Base-by-base conservation (phyloP, 2,888 invertebrate species). In the Auanema freiburgensis region DNA sequence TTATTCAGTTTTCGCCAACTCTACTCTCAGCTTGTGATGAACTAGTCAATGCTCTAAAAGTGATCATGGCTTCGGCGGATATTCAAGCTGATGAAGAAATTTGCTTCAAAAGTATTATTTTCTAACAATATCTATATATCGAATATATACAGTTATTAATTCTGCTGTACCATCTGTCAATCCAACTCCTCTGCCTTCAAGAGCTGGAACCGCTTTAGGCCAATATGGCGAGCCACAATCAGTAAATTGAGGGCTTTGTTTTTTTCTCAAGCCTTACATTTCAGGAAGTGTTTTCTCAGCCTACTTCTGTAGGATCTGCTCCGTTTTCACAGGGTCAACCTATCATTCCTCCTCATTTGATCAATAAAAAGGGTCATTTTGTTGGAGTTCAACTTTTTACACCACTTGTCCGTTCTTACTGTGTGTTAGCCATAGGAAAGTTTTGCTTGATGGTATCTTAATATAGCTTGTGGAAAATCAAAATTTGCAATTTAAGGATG, bases 401-500 rank as follows among this genome's bases (percentile, higher is more conserved):
- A 4, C 43, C 42, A 21, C 16, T 55, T 1, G 74, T 77, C 1
- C 77, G 85, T 21, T 84, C 85, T 4, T 84, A 84, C 72, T 85
- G 85, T 12, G 85, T 85, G 59, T 77, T 85, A 12, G 83, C 85
- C 14, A 69, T 85, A 12, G 85, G 86, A 81, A 77, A 78, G 78
- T 66, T 78, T 58, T 88, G 57, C 56, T 59, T 78, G 14, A 65
- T 70, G 71, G 69, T 70, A 44, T 21, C 51, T 33, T 33, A 33
- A 51, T 44, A 61, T 41, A 33, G 21, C 12, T 63, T 62, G 50
- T 18, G 18, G 12, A 40, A 18, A 16, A 40, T 33, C 33, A 33
- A 33, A 3, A 33, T 33, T 3, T 5, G 8, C 33, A 33, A 3
- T 33, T 90, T 69, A 88, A 90, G 65, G 87, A 90, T 81, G 89